Base-by-base conservation (phyloP, 2,797 vertebrate species). In the Tinamus major region DNA sequence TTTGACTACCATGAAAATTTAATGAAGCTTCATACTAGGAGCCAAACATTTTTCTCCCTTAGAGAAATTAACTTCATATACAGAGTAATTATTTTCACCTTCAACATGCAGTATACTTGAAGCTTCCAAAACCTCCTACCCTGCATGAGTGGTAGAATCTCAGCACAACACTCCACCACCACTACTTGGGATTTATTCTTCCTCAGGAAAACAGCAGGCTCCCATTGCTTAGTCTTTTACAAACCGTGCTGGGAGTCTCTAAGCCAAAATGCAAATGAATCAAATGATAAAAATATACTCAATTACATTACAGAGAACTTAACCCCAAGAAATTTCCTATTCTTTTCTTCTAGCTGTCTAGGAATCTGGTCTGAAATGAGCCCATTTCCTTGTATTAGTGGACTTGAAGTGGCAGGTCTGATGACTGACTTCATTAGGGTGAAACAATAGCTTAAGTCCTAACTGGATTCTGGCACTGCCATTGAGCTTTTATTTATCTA, bases 81-180 rank as follows among this genome's bases (percentile, higher is more conserved):
- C 58, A 82, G 55, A 91, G 89, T 95, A 89, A 93, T 87, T 94
- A 68, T 59, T 51, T 74, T 87, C 80, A 75, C 55, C 46, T 86
- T 94, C 67, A 87, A 67, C 23, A 24, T 51, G 39, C 13, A 27
- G 31, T 41, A 72, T 35, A 72, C 23, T 14, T 64, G 63, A 90
- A 82, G 39, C 65, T 82, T 93, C 68, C 67, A 71, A 72, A 91
- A 51, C 4, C 63, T 56, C 48, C 56, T 64, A 44, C 44, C 24
- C 24, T 41, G n/a, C 41, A 27, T n/a, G 26, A 85, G 13, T 12
- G 9, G 41, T 61, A 77, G 55, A 81, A 63, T 64, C 39, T 37
- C 72, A 65, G 6, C 5, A 9, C 8, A 41, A 6, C 3, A 0
- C 31, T 56, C 77, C 37, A 49, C 6, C 74, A 11, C 10, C 17